Evolutionary conservation across 2,113 vertebrate species (phyloP), one percentile per base, ranked within the genome.

Genomic region (Siphamia tubifer): DNA sequence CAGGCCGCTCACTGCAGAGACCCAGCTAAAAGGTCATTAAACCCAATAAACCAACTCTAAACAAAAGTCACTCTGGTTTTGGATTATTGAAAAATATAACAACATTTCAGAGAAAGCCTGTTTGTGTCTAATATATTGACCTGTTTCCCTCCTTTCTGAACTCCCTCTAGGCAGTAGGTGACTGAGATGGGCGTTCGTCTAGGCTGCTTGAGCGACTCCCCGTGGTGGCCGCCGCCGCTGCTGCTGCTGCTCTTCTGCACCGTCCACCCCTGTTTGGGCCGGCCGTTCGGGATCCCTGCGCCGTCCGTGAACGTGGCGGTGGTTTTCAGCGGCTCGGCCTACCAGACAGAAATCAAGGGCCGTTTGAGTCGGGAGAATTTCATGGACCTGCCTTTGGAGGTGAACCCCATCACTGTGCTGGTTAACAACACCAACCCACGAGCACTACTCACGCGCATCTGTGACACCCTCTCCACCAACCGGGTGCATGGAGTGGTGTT

Each of bases 371-470:
- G 95, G 21, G 96, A 98, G 70, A 96, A 94, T 92, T 98, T 98
- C 90, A 82, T 97, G 90, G 95, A 95, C 90, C 91, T 99, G 91
- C 96, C 98, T 4, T 60, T 99, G 89, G 96, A 98, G 84, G 95
- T 99, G 79, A 97, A 96, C 57, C 95, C 95, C 2, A 92, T 98
- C 90, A 96, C 96, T 0, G 94, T 98, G 60, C 61, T 96, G 39
- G 93, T 99, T 79, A 98, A 99, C 87, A 94, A 93, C 90, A 98
- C 96, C 74, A 96, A 97, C 85, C 98, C 98, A 10, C 94, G 96
- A 69, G 96, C 94, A 20, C 94, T 99, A 69, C 91, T 99, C 76
- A 96, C 93, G 6, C 95, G 95, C 49, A 93, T 98, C 88, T 99
- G 98, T 1, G 47, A 95, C 79, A 93, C 96, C 12, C 94, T 99